A percentile compares a stretch with the other conserved stretches of the same genome.
Evolutionary conservation across 1,140 invertebrate species (phyloP).

Genomic region (Nebria ingens): DNA sequence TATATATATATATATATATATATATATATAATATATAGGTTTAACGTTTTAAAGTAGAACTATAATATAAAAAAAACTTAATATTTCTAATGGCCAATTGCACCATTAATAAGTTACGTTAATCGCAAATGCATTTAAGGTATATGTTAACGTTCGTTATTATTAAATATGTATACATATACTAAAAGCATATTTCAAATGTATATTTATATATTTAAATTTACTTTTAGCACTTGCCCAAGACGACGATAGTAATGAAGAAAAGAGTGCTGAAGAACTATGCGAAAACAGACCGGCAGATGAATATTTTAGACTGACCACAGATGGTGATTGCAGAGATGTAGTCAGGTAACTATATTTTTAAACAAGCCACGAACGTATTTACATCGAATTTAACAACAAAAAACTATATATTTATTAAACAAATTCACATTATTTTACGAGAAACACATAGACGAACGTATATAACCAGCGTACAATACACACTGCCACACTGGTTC

Average conservation of each 20-base stretch:
- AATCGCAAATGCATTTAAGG: background rate
- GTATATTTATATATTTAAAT: constrained; percentile 9
- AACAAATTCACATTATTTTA: too few species aligned
- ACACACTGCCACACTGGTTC: too few species aligned
- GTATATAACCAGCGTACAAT: too few species aligned
- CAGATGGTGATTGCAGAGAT: constrained; percentile 80
- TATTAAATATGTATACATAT: background rate
- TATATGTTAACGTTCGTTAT: background rate
- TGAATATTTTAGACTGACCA: constrained; percentile 78
- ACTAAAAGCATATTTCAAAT: background rate
- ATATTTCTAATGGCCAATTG: too few species aligned
- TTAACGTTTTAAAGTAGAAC: too few species aligned
- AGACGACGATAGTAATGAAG: constrained; percentile 50
- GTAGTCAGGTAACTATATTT: constrained; percentile 73
- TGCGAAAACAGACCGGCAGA: constrained; percentile 76
- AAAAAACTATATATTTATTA: too few species aligned
- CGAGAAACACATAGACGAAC: too few species aligned
- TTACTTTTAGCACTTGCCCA: constrained; percentile 36
- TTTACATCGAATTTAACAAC: too few species aligned
- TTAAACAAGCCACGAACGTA: too few species aligned
- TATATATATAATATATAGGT: too few species aligned
- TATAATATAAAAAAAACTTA: too few species aligned
- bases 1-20: too few species aligned
- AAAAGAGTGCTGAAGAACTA: constrained; percentile 68
- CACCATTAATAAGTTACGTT: background rate